Evolutionary conservation across 1,140 invertebrate species (phyloP), one percentile per base, ranked within the genome.

Genomic region (Zophobas atratus): DNA sequence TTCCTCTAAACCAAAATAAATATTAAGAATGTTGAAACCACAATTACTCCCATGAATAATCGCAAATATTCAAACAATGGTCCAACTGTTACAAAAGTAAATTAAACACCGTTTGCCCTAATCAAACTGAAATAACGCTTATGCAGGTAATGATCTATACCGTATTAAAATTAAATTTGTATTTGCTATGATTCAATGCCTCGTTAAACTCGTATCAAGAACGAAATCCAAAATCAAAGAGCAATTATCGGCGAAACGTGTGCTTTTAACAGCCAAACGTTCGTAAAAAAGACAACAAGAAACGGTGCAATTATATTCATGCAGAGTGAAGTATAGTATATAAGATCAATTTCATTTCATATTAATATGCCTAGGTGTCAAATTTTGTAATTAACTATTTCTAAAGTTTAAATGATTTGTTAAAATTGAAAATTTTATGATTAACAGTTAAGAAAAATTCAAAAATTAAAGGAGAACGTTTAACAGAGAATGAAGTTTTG

Each of bases 61-160:
- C 49, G 49, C 49, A 51, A 51, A 51, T 51, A 51, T 51, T 51
- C 49, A 51, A 51, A 51, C 49, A 51, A 51, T 51, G 49, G 49
- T 51, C 49, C 49, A 20, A 20, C 49, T 51, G 49, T 51, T 51
- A 20, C 49, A 51, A 51, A 51, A 51, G 49, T 51, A 51, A 51
- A 51, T 51, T 51, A 51, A 51, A 4, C 49, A 6, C 6, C 49
- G 49, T 51, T 20, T 20, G 49, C 49, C 49, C 6, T 51, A 5
- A 51, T 51, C 49, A 51, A 51, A 51, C 49, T 51, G 49, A 51
- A 51, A 51, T 51, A 51, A 51, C 49, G 49, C 49, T 51, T 20
- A 20, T 51, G 49, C 49, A 51, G 49, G 49, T 51, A 51, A 51
- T 51, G 49, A 51, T 51, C 49, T 51, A 51, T 51, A 51, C 6